Evolutionary conservation across 2,797 vertebrate species (phyloP).

Genomic region (Alectoris magna): DNA sequence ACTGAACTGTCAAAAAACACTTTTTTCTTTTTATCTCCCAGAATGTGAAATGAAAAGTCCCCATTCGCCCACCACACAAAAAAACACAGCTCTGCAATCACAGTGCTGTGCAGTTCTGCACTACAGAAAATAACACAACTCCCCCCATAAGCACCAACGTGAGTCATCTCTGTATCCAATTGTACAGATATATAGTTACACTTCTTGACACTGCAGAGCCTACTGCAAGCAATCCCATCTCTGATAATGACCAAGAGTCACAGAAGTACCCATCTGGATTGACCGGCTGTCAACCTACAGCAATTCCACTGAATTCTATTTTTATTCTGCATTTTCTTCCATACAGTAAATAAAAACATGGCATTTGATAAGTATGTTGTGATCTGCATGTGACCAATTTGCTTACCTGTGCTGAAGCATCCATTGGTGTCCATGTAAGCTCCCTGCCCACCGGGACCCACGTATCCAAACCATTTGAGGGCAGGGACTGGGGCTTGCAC

Average conservation of each 20-base stretch:
- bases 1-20: slow-evolving; percentile 46
- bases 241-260: neutral
- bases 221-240: neutral
- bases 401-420: neutral
- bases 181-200: neutral
- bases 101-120: neutral
- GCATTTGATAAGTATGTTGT: fast-evolving
- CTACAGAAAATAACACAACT: neutral
- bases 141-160: neutral
- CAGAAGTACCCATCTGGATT: neutral
- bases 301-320: neutral
- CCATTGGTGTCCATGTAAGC: neutral
- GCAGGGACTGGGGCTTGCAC: neutral
- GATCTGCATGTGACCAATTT: neutral
- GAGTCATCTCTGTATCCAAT: neutral
- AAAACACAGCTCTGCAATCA: neutral
- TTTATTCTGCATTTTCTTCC: neutral
- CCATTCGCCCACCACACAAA: slow-evolving; percentile 19
- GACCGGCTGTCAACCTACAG: neutral
- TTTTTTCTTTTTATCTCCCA: slow-evolving; percentile 60
- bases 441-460: fast-evolving
- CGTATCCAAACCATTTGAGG: fast-evolving
- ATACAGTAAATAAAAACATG: fast-evolving
- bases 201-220: neutral
- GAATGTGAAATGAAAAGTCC: slow-evolving; percentile 49